Percentiles rank a stretch among this genome's conserved stretches.
Conservation (phyloP, 2,113 vertebrate species). For the Oncorhynchus gorbuscha region DNA sequence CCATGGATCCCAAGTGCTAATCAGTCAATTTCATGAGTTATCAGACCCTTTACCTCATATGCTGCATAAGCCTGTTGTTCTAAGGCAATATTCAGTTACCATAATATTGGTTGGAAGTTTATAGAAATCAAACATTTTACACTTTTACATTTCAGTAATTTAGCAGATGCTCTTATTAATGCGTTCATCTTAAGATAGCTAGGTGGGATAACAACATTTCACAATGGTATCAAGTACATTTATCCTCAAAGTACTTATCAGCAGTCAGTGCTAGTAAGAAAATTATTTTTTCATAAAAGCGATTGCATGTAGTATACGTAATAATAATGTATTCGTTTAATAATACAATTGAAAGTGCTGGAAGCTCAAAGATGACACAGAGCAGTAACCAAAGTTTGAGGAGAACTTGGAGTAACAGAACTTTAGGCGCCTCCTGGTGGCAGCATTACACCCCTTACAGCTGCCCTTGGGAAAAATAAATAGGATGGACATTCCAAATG, state of each 20-base stretch:
- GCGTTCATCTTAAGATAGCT: too few relatives aligned
- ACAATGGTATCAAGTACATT: too few relatives aligned
- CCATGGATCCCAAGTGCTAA: background rate
- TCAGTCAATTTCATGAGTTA: background rate
- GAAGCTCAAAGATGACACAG: background rate
- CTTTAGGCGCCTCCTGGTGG: constrained; percentile 54
- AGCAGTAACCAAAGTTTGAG: background rate
- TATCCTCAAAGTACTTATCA: too few relatives aligned
- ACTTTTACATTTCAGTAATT: too few relatives aligned
- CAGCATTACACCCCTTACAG: background rate
- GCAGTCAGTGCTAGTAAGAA: too few relatives aligned
- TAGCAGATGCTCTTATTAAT: too few relatives aligned
- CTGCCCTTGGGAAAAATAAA: background rate
- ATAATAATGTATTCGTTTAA: background rate
- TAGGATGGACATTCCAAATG: background rate
- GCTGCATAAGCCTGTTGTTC: too few relatives aligned
- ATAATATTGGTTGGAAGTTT: background rate
- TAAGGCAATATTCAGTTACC: background rate
- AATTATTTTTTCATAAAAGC: background rate
- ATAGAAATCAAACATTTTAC: background rate
- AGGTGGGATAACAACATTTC: too few relatives aligned
- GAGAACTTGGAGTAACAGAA: background rate
- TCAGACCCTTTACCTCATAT: background rate
- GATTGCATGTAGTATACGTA: too few relatives aligned
- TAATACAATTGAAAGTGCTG: too few relatives aligned